Evolutionary conservation across 2,797 vertebrate genomes (phyloP), one percentile per base, ranked within the genome.

Genomic region (Platyrinchus mystaceus): DNA sequence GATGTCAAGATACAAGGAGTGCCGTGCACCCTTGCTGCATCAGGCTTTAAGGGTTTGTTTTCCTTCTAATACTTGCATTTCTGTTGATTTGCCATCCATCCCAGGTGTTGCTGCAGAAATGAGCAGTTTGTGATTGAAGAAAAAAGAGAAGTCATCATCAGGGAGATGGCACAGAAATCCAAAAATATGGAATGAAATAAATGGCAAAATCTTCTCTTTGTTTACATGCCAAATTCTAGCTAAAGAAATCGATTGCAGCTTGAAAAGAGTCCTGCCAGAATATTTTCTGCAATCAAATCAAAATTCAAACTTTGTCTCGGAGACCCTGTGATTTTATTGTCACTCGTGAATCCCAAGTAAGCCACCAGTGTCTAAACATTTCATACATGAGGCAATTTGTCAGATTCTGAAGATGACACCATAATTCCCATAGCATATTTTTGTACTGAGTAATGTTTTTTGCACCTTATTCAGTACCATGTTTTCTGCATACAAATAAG

Each of bases 381-480:
- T 94, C 50, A 59, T 71, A 76, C 13, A 37, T 27, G 37, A 44
- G 52, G 74, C 82, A 89, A 94, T 95, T 96, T 96, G 86, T 95
- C 95, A 96, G 84, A 90, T 94, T 94, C 66, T 64, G 87, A 93
- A 53, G 92, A 92, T 90, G 76, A 91, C 53, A 85, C 60, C 44
- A 3, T 89, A 93, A 95, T 95, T 96, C 77, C 58, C 62, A 59
- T 70, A 75, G 47, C 55, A 26, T 87, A 24, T 92, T 93, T 95
- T 94, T 87, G 68, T 80, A 84, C 39, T 58, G 63, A 92, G 22
- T 81, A 62, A 30, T 78, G 43, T 92, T 94, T 96, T 75, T 56
- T 84, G 8, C 47, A 58, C 71, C 58, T 67, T 83, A 55, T 81
- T 81, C 44, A 52, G 14, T 71, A 39, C 50, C 1, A 0, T 39